Conservation (phyloP, 1,140 invertebrate genomes). For the Heliothis subflexa region DNA sequence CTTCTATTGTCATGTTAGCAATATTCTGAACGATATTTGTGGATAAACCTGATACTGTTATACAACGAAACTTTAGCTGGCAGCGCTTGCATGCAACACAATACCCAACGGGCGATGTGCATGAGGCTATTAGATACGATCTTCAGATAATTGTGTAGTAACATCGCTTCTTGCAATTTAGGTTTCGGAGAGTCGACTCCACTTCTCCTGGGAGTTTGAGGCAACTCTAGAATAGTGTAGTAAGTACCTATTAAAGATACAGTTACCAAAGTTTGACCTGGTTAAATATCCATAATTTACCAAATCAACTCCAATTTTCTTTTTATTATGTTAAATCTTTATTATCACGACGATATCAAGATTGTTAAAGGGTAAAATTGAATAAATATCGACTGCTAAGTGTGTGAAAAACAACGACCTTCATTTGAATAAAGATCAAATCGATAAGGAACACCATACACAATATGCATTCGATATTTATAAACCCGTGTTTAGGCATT, state of each 20-base stretch:
- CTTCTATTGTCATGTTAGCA: not conserved
- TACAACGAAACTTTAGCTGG: not conserved
- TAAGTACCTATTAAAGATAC: not conserved
- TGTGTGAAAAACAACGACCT: not conserved
- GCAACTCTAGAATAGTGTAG: too few relatives aligned
- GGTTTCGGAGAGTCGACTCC: not conserved
- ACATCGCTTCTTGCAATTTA: slow-evolving; percentile 30
- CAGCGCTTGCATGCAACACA: not conserved
- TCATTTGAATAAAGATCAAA: slow-evolving; percentile 7
- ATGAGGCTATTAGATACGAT: slow-evolving; percentile 24
- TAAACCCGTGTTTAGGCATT: slow-evolving; percentile 68
- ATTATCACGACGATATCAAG: too few relatives aligned
- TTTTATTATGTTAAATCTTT: too few relatives aligned
- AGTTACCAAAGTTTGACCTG: not conserved
- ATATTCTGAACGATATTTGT: not conserved
- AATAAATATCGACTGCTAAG: too few relatives aligned
- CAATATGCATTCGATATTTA: slow-evolving; percentile 69
- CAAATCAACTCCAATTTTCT: too few relatives aligned
- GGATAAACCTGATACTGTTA: not conserved
- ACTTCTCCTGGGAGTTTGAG: slow-evolving; percentile 1
- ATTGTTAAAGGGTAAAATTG: not conserved
- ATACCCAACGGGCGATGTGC: slow-evolving; percentile 13
- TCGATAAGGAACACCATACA: slow-evolving; percentile 29
- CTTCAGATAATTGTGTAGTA: slow-evolving; percentile 24
- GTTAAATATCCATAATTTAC: not conserved